These are phyloP conservation scores for Scaptodrosophila latifasciaeformis DNA, from an alignment of 2,888 invertebrate species.

Conservation along the genomic window DNA sequence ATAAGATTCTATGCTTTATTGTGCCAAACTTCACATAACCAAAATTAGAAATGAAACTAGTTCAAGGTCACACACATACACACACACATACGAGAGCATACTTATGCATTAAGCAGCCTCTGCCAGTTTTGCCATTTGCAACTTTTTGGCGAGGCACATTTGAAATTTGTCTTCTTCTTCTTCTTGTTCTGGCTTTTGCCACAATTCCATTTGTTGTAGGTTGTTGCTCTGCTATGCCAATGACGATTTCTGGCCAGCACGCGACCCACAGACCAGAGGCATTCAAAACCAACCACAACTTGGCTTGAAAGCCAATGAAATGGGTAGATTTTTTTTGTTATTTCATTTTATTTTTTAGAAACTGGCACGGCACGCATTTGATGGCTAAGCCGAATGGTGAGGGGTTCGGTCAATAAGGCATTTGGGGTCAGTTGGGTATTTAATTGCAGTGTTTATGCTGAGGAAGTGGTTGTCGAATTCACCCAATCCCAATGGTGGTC, in stretches of 20 bases:
- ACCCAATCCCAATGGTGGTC: too few species aligned
- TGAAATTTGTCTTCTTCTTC: conserved; percentile 2
- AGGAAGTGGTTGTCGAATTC: too few species aligned
- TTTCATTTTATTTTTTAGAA: too few species aligned
- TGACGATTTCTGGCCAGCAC: too few species aligned
- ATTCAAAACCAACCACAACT: too few species aligned
- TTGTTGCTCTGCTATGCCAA: conserved; percentile 63
- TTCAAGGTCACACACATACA: conserved; percentile 50
- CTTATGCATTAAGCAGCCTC: too few species aligned
- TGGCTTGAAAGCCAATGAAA: too few species aligned
- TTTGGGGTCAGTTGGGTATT: conserved; percentile 37
- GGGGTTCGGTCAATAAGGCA: conserved; percentile 20
- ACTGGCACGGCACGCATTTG: background rate
- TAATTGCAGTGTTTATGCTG: conserved; percentile 42
- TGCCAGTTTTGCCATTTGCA: conserved; percentile 7
- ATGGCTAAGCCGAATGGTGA: conserved; percentile 2
- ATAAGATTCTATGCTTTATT: too few species aligned
- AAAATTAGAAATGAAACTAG: conserved; percentile 59
- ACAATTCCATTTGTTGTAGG: conserved; percentile 38
- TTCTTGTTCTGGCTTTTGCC: background rate
- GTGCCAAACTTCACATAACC: conserved; percentile 15
- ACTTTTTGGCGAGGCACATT: conserved; percentile 3
- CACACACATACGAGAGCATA: too few species aligned
- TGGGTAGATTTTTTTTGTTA: too few species aligned
- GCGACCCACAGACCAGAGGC: background rate